Conservation (phyloP, 2,797 vertebrate species). For the Acipenser oxyrinchus region DNA sequence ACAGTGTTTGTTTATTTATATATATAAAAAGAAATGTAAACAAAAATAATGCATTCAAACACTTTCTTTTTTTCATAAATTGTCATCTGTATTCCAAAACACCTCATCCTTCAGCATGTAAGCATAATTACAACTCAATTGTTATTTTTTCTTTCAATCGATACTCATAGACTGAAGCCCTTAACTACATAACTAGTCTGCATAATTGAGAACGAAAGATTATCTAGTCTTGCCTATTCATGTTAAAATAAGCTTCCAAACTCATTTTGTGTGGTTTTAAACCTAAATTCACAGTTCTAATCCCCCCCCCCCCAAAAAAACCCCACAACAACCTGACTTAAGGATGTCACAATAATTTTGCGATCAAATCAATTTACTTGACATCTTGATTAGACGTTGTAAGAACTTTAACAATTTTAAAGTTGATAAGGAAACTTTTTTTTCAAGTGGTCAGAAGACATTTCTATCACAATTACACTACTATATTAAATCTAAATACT, state of each 20-base stretch:
- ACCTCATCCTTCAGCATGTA: slow-evolving; percentile 52
- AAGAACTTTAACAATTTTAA: too few relatives aligned
- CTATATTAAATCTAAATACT: slow-evolving; percentile 65
- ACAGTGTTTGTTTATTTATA: slow-evolving; percentile 68
- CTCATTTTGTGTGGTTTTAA: slow-evolving; percentile 76
- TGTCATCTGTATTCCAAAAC: slow-evolving; percentile 51
- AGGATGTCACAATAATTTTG: slow-evolving; percentile 78
- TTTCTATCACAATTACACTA: slow-evolving; percentile 72
- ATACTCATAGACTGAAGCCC: slow-evolving; percentile 40
- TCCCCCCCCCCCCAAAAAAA: slow-evolving; percentile 43
- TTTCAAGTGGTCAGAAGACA: slow-evolving; percentile 63
- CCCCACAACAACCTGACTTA: slow-evolving; percentile 76
- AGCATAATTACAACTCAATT: slow-evolving; percentile 37
- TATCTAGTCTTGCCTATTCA: slow-evolving; percentile 62
- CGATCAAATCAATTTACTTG: too few relatives aligned
- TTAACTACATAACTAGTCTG: slow-evolving; percentile 45
- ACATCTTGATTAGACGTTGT: too few relatives aligned
- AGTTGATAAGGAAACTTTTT: slow-evolving; percentile 5
- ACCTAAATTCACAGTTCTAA: slow-evolving; percentile 92
- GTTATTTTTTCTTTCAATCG: slow-evolving; percentile 16
- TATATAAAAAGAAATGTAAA: slow-evolving; percentile 72
- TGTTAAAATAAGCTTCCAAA: slow-evolving; percentile 67
- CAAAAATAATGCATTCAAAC: slow-evolving; percentile 67
- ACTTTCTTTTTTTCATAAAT: slow-evolving; percentile 63
- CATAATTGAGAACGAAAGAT: slow-evolving; percentile 54